Evolutionary conservation across 30 jellyfish, hydroid and myxozoan species (phyloP).

Genomic region (Aurelia coerulea): DNA sequence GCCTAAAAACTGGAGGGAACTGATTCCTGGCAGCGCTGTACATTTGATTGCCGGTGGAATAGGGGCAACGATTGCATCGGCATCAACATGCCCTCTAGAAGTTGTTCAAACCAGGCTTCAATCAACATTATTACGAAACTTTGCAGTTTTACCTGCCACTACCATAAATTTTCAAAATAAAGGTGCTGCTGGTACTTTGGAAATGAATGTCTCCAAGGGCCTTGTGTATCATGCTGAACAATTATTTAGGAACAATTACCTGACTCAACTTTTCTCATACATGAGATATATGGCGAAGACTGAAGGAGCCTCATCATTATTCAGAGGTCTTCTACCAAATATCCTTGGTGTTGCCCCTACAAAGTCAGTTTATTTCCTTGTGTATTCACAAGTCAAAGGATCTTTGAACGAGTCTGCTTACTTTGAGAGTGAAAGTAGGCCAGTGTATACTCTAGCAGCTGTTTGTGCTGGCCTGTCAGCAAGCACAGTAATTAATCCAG

Average conservation of each 20-base stretch:
- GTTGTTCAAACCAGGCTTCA: constrained; percentile 81
- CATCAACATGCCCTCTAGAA: constrained; percentile 83
- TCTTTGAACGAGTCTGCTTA: constrained; percentile 51
- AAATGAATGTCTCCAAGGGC: constrained; percentile 26
- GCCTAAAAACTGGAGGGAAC: constrained; percentile 40
- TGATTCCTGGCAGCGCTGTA: constrained; percentile 70
- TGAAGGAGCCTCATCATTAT: constrained; percentile 85
- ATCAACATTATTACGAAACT: constrained; percentile 58
- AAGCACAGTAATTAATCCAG: constrained; percentile 90
- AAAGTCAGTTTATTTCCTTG: constrained; percentile 78
- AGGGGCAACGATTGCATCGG: constrained; percentile 84
- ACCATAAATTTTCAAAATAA: constrained; percentile 19
- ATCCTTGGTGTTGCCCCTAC: constrained; percentile 94
- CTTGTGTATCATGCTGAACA: constrained; percentile 28
- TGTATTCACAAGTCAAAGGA: constrained; percentile 79
- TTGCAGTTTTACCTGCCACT: constrained; percentile 3
- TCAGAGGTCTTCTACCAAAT: constrained; percentile 86
- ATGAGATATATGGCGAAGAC: constrained; percentile 85
- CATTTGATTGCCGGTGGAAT: constrained; percentile 84
- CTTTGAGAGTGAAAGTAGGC: constrained; percentile 72
- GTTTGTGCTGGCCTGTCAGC: constrained; percentile 87
- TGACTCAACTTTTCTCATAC: constrained; percentile 67
- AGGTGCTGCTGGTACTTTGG: constrained; percentile 29
- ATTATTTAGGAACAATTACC: constrained; percentile 37
- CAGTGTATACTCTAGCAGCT: constrained; percentile 87